phyloP scores from a whole-genome alignment of 2,113 vertebrate species.

The Capreolus pygargus region DNA sequence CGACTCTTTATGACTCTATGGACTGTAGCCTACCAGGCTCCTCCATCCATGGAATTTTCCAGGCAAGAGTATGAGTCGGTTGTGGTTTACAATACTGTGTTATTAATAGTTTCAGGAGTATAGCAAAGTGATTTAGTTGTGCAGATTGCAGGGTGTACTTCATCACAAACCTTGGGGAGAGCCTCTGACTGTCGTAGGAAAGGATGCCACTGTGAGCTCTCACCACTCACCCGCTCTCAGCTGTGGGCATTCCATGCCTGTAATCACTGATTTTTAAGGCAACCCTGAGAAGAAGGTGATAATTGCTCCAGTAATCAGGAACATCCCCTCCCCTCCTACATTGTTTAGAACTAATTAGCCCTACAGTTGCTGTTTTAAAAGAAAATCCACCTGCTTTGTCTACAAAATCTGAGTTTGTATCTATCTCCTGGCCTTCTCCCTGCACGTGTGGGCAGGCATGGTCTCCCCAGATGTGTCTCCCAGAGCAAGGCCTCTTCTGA shows the following conservation, averaged over 20 bases:
- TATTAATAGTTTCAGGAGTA: background rate
- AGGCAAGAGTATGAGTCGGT: no score
- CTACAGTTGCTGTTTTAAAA: background rate
- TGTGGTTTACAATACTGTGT: background rate
- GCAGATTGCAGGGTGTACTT: background rate
- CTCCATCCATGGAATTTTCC: no score
- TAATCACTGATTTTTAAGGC: background rate
- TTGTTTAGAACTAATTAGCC: background rate
- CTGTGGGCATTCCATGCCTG: background rate
- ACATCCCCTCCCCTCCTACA: no score
- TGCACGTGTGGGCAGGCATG: accelerated
- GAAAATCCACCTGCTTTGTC: background rate
- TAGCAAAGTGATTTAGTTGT: background rate
- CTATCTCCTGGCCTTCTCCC: background rate
- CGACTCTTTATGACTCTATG: no score
- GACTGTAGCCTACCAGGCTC: no score
- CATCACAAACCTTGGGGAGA: background rate
- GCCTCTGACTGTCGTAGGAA: background rate
- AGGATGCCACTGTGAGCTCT: background rate
- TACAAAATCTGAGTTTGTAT: background rate
- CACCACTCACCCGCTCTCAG: background rate
- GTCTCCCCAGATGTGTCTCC: no score
- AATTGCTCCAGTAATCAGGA: background rate
- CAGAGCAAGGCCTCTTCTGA: accelerated
- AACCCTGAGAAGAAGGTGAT: background rate